These are phyloP conservation scores for Xenus cinereus DNA, from an alignment of 2,113 vertebrate genomes.

Conservation along the genomic window DNA sequence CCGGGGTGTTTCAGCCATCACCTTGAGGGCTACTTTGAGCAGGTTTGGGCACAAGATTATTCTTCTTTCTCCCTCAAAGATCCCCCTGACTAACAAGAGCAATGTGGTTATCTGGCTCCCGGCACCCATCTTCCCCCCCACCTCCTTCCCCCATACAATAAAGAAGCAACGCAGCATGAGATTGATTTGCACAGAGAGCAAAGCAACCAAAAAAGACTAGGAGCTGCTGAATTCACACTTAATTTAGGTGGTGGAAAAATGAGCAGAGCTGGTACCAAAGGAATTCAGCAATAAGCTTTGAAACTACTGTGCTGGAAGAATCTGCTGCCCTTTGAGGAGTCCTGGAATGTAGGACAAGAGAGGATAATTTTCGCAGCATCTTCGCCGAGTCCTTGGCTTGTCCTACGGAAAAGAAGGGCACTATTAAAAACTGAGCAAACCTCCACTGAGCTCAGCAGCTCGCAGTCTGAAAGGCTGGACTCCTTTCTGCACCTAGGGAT, in stretches of 20 bases:
- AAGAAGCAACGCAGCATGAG: background rate
- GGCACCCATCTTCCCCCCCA: background rate
- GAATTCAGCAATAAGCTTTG: background rate
- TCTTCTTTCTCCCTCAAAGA: background rate
- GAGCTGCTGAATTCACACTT: background rate
- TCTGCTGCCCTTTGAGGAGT: background rate
- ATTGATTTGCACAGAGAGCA: background rate
- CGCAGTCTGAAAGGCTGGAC: background rate
- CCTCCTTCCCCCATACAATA: background rate
- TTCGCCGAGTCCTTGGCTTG: background rate
- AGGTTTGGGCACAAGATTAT: background rate
- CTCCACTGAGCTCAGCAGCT: background rate
- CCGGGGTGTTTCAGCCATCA: background rate
- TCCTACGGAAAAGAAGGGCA: background rate
- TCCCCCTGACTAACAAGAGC: background rate
- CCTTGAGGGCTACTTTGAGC: background rate
- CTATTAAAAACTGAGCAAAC: background rate
- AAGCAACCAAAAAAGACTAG: background rate
- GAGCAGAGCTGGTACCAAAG: background rate
- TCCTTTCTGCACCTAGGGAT: background rate
- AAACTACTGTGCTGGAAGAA: background rate
- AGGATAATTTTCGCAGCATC: background rate
- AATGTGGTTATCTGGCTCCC: background rate
- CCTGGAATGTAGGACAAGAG: background rate
- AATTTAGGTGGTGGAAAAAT: background rate